Evolutionary conservation across 2,888 invertebrate genomes (phyloP).

Genomic region (Plutella xylostella): DNA sequence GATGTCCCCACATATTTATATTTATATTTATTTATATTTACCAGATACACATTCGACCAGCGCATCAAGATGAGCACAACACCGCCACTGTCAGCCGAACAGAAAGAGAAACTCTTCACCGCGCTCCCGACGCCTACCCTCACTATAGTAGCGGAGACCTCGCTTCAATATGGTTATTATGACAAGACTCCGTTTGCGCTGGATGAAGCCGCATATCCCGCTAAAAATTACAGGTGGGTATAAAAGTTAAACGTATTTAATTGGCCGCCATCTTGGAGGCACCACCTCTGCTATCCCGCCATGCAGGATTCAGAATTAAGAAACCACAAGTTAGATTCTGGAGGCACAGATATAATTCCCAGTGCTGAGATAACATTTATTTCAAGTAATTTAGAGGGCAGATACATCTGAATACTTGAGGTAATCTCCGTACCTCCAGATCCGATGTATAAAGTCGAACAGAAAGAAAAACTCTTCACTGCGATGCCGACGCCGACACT

Average conservation of each 20-base stretch:
- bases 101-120: constrained; percentile 36
- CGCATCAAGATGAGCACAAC: constrained; percentile 45
- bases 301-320: no score
- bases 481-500: constrained; percentile 31
- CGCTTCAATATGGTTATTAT: constrained; percentile 25
- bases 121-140: constrained; percentile 31
- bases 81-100: constrained; percentile 38
- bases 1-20: no score
- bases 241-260: no score
- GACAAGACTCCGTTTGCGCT: constrained; percentile 30
- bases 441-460: no score
- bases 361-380: no score
- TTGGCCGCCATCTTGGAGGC: no score
- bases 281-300: no score
- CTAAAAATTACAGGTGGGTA: constrained; percentile 24
- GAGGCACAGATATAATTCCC: no score
- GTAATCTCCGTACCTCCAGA: no score
- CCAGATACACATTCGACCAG: constrained; percentile 67
- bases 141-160: constrained; percentile 27
- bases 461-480: constrained; percentile 36
- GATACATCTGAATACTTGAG: no score
- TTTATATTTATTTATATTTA: constrained; percentile 7
- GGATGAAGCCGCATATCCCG: constrained; percentile 30
- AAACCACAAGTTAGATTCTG: no score
- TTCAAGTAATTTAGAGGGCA: no score